phyloP scores from a whole-genome alignment of 2,888 invertebrate genomes.

The Galeopsomyia nigrocyanea region DNA sequence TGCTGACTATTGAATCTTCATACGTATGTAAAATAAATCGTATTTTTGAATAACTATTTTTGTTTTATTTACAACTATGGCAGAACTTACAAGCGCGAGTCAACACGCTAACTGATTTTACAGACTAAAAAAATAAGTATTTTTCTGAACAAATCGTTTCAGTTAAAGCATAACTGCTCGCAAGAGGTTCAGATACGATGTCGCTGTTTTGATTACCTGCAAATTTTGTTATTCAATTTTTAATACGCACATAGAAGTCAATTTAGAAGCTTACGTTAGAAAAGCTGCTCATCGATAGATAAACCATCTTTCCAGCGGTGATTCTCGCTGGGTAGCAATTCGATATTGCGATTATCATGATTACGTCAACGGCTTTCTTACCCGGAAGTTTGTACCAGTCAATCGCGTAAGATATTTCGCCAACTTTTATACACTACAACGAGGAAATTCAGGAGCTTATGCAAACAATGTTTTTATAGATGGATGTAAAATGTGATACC shows the following conservation, averaged over 20 bases:
- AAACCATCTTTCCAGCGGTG: slow-evolving; percentile 60
- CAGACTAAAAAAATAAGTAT: too few species aligned
- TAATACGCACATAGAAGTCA: not conserved
- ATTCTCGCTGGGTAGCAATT: slow-evolving; percentile 54
- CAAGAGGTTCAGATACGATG: slow-evolving; percentile 53
- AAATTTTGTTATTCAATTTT: slow-evolving; percentile 14
- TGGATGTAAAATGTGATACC: slow-evolving; percentile 46
- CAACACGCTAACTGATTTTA: too few species aligned
- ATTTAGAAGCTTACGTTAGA: slow-evolving; percentile 53
- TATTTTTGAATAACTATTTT: too few species aligned
- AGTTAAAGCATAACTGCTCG: slow-evolving; percentile 45
- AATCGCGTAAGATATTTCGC: slow-evolving; percentile 56
- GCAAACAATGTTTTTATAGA: slow-evolving; percentile 9
- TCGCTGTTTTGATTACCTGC: slow-evolving; percentile 54
- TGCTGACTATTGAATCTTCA: too few species aligned
- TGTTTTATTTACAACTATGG: too few species aligned
- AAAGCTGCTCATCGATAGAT: slow-evolving; percentile 56
- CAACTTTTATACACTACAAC: slow-evolving; percentile 49
- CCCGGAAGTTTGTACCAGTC: slow-evolving; percentile 58
- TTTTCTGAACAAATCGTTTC: not conserved
- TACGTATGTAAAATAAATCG: too few species aligned
- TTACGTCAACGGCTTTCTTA: slow-evolving; percentile 53
- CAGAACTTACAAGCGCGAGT: too few species aligned
- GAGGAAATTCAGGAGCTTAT: too few species aligned
- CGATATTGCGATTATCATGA: slow-evolving; percentile 53